Evolutionary conservation across 2,113 vertebrate species (phyloP).

Genomic region (Peucedramus taeniatus): DNA sequence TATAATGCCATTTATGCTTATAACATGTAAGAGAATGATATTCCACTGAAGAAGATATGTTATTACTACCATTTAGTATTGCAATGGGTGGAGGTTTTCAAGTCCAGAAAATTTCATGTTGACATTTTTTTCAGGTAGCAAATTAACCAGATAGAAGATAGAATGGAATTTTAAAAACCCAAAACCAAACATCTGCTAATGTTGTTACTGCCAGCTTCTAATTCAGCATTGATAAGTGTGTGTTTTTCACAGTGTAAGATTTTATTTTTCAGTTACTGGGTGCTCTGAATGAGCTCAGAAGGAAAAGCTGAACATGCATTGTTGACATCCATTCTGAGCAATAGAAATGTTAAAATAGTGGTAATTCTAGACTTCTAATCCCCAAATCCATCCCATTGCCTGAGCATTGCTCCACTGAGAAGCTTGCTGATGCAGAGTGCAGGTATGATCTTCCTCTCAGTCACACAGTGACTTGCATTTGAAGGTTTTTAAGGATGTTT

Average conservation of each 20-base stretch:
- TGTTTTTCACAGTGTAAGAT: not conserved
- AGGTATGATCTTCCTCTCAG: not conserved
- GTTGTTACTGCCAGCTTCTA: not conserved
- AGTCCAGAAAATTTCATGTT: not conserved
- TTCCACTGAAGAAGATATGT: not conserved
- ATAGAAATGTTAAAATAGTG: not conserved
- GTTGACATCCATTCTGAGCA: not conserved
- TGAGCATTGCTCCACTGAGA: not conserved
- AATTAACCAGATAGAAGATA: not conserved
- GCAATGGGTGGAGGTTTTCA: not conserved
- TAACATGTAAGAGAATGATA: not conserved
- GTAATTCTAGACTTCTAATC: not conserved
- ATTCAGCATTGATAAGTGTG: not conserved
- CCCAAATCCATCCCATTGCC: not conserved
- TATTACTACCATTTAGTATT: not conserved
- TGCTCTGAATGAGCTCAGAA: not conserved
- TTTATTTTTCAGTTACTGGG: not conserved
- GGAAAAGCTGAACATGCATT: not conserved
- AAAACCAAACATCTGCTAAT: not conserved
- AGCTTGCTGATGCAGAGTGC: not conserved
- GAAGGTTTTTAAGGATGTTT: not conserved
- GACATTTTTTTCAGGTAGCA: not conserved
- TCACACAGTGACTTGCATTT: not conserved
- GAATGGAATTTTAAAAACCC: not conserved
- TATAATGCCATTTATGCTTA: not conserved